phyloP scores from a whole-genome alignment of 2,888 invertebrate genomes.

The Rhagophthalmus giganteus region DNA sequence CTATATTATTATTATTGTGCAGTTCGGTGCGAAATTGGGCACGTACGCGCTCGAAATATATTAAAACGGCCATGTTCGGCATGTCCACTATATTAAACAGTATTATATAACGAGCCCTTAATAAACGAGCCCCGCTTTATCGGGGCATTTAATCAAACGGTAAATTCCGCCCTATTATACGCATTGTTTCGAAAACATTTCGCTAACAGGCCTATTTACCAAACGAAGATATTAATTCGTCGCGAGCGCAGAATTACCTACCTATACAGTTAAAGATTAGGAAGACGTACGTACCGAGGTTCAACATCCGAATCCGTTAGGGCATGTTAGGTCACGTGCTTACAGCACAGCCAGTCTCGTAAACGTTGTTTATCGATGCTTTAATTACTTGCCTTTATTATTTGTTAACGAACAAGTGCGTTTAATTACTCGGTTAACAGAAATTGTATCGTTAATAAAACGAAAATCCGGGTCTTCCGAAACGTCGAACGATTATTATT shows the following conservation, averaged over 20 bases:
- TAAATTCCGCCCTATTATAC: slow-evolving; percentile 14
- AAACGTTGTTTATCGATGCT: slow-evolving; percentile 26
- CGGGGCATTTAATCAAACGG: slow-evolving; percentile 19
- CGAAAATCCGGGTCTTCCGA: too few species aligned
- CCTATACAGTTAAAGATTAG: neutral
- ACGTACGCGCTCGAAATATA: slow-evolving; percentile 16
- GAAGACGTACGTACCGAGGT: slow-evolving; percentile 1
- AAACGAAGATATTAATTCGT: too few species aligned
- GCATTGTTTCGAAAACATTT: slow-evolving; percentile 1
- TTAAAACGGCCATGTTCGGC: slow-evolving; percentile 10
- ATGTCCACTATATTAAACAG: slow-evolving; percentile 12
- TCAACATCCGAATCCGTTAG: slow-evolving; percentile 1
- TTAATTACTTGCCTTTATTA: slow-evolving; percentile 25
- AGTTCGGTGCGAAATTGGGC: slow-evolving; percentile 19
- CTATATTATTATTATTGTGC: slow-evolving; percentile 7
- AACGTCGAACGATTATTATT: too few species aligned
- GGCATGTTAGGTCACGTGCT: slow-evolving; percentile 18
- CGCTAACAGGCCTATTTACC: neutral
- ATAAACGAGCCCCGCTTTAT: slow-evolving; percentile 16
- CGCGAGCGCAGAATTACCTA: neutral
- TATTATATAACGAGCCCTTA: slow-evolving; percentile 11
- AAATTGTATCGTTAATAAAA: slow-evolving; percentile 14
- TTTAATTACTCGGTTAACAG: slow-evolving; percentile 22
- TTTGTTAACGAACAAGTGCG: slow-evolving; percentile 28
- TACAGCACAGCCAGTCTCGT: slow-evolving; percentile 18